Evolutionary conservation across 2,113 vertebrate genomes (phyloP).

Genomic region (Etia nguti): DNA sequence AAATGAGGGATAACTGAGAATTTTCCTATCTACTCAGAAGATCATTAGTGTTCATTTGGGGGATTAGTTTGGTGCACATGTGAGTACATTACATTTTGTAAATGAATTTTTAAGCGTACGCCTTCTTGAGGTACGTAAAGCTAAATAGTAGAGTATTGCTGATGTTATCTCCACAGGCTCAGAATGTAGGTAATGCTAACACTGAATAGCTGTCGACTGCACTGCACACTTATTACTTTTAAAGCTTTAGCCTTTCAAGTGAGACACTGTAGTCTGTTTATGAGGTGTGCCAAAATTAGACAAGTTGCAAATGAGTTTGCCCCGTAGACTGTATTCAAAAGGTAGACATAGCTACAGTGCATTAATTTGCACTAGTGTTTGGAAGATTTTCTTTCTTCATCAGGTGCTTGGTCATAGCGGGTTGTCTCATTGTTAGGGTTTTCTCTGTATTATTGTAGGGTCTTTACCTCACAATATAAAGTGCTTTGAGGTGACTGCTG

Average conservation of each 20-base stretch:
- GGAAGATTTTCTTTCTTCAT: neutral
- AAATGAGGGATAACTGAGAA: neutral
- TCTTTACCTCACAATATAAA: neutral
- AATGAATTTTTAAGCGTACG: neutral
- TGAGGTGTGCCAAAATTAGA: neutral
- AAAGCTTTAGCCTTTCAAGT: neutral
- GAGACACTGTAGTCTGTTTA: neutral
- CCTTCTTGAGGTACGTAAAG: neutral
- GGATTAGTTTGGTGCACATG: neutral
- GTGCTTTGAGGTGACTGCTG: neutral
- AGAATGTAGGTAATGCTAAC: neutral
- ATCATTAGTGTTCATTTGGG: constrained; percentile 14
- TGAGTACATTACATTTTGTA: neutral
- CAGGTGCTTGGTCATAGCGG: neutral
- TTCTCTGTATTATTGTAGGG: neutral
- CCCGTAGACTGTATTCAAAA: neutral
- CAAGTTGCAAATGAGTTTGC: neutral
- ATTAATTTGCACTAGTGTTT: neutral
- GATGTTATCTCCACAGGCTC: neutral
- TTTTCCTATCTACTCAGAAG: neutral
- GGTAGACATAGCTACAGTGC: neutral
- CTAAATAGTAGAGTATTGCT: neutral
- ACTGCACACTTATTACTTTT: neutral
- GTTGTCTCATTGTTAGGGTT: neutral
- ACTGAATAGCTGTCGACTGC: neutral